Evolutionary conservation across 2,888 invertebrate species (phyloP).

Genomic region (Troides aeacus): DNA sequence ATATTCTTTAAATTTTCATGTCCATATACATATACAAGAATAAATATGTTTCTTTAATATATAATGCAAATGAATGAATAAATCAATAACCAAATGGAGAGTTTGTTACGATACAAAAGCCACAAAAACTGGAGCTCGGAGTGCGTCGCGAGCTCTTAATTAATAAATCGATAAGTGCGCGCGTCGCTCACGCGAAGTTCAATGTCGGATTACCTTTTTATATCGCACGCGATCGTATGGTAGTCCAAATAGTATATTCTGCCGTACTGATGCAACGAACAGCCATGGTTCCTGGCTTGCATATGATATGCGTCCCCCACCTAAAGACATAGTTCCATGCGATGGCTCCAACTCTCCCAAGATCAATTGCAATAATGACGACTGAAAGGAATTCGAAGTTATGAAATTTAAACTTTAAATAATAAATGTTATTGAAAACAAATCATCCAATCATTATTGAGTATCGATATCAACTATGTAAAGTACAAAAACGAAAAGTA

Average conservation of each 20-base stretch:
- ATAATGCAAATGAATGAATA: no score
- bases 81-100: no score
- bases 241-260: conserved; percentile 90
- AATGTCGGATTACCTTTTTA: conserved; percentile 56
- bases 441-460: no score
- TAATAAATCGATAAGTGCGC: neutral
- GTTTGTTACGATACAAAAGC: no score
- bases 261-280: conserved; percentile 84
- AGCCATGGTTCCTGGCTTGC: conserved; percentile 91
- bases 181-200: neutral
- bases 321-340: conserved; percentile 80
- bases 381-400: conserved; percentile 57
- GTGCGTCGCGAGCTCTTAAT: neutral
- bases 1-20: no score
- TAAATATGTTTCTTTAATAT: no score
- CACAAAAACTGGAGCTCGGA: neutral
- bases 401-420: neutral
- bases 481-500: no score
- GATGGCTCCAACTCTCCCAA: conserved; percentile 84
- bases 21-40: no score
- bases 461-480: no score
- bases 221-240: conserved; percentile 77
- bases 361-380: conserved; percentile 83
- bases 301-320: conserved; percentile 83
- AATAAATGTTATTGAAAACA: no score